These are phyloP conservation scores for Poeciliopsis prolifica DNA, from an alignment of 2,113 vertebrate species.

Conservation along the genomic window DNA sequence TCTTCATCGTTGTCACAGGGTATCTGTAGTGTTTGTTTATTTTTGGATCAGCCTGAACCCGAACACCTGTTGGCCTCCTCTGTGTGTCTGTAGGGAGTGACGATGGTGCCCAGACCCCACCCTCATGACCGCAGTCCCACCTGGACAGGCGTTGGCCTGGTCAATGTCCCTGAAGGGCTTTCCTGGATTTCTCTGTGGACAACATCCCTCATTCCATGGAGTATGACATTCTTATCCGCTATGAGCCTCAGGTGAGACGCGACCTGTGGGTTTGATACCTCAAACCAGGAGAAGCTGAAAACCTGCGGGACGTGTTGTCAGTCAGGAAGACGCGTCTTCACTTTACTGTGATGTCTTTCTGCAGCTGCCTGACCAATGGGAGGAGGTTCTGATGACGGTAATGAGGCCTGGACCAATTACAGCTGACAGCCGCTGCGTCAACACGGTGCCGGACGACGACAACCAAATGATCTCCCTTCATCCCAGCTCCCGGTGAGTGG, in stretches of 20 bases:
- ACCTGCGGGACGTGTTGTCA: neutral
- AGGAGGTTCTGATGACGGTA: slow-evolving; percentile 90
- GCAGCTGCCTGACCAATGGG: slow-evolving; percentile 95
- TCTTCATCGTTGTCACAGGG: neutral
- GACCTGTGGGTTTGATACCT: neutral
- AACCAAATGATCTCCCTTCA: slow-evolving; percentile 90
- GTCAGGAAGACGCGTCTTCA: neutral
- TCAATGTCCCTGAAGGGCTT: slow-evolving; percentile 90
- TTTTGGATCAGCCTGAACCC: neutral
- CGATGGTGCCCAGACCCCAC: slow-evolving; percentile 83
- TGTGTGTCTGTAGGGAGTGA: slow-evolving; percentile 81
- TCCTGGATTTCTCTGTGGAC: slow-evolving; percentile 91
- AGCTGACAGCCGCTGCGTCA: slow-evolving; percentile 90
- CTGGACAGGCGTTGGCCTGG: slow-evolving; percentile 95
- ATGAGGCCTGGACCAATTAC: slow-evolving; percentile 86
- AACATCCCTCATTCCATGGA: slow-evolving; percentile 97
- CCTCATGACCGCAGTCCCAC: slow-evolving; percentile 88
- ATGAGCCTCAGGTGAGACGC: slow-evolving; percentile 90
- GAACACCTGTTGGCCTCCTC: neutral
- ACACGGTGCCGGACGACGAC: slow-evolving; percentile 93
- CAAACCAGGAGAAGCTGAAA: neutral
- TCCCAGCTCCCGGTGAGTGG: slow-evolving; percentile 87
- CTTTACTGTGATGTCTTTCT: neutral
- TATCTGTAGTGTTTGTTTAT: neutral
- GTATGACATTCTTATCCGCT: slow-evolving; percentile 93